Evolutionary conservation across 2,113 vertebrate genomes (phyloP).

Genomic region (Parus major): DNA sequence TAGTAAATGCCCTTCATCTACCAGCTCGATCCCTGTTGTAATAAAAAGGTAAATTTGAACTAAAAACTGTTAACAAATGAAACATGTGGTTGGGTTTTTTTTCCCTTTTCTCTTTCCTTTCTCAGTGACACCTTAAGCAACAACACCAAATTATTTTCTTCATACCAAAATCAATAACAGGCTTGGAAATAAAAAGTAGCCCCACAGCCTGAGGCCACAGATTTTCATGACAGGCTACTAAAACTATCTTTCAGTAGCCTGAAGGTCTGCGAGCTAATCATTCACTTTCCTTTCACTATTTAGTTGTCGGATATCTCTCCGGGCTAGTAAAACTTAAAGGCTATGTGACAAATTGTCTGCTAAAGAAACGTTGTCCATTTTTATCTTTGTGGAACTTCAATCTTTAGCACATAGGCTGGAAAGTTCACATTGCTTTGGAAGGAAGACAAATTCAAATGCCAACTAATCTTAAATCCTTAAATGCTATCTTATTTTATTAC

Average conservation of each 20-base stretch:
- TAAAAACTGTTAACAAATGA: constrained; percentile 48
- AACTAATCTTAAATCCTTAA: neutral
- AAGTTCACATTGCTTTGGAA: neutral
- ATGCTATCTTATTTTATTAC: neutral
- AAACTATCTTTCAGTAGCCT: constrained; percentile 70
- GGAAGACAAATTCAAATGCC: neutral
- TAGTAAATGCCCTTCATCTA: constrained; percentile 63
- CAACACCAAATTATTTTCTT: constrained; percentile 79
- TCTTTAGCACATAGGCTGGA: neutral
- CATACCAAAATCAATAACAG: constrained; percentile 78
- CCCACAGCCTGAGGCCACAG: constrained; percentile 71
- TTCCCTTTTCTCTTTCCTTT: neutral
- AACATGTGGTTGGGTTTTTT: neutral
- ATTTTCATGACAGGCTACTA: constrained; percentile 78
- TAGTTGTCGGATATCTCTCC: constrained; percentile 66
- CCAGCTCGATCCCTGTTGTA: neutral
- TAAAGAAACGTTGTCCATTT: constrained; percentile 37
- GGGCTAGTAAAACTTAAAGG: constrained; percentile 66
- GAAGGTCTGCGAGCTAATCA: constrained; percentile 66
- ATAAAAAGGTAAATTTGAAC: constrained; percentile 64
- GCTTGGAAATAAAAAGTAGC: constrained; percentile 74
- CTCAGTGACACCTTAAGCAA: constrained; percentile 74
- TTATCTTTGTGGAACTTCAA: constrained; percentile 23
- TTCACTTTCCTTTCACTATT: constrained; percentile 68
- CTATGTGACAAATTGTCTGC: constrained; percentile 65